phyloP scores from a whole-genome alignment of 1,140 invertebrate species.

The Philaenus spumarius region DNA sequence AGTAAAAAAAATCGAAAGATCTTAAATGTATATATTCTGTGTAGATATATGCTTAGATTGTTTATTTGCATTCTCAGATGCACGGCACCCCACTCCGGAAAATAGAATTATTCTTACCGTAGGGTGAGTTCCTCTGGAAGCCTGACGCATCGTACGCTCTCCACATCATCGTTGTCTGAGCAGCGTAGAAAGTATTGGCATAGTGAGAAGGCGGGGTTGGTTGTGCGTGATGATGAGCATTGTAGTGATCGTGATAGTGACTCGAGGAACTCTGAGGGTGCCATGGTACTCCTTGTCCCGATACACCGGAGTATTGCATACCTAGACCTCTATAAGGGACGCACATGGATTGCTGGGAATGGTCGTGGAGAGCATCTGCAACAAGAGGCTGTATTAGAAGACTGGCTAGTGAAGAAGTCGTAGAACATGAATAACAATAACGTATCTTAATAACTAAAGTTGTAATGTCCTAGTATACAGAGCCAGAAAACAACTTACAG shows the following conservation, averaged over 20 bases:
- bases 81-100: too few relatives aligned
- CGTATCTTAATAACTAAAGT: too few relatives aligned
- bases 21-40: too few relatives aligned
- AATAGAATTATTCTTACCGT: slow-evolving; percentile 54
- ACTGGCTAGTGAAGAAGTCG: too few relatives aligned
- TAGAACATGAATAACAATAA: too few relatives aligned
- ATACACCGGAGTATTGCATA: too few relatives aligned
- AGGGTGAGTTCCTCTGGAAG: slow-evolving; percentile 66
- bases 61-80: too few relatives aligned
- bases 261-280: not conserved
- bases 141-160: slow-evolving; percentile 64
- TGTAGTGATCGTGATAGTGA: slow-evolving; percentile 30
- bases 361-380: not conserved
- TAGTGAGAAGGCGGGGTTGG: slow-evolving; percentile 28
- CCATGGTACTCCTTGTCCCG: not conserved
- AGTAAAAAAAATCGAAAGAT: too few relatives aligned
- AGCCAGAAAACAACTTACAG: too few relatives aligned
- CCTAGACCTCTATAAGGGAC: slow-evolving; percentile 10
- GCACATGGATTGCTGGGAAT: slow-evolving; percentile 17
- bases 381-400: too few relatives aligned
- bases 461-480: too few relatives aligned
- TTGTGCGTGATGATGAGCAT: slow-evolving; percentile 36
- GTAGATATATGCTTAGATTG: too few relatives aligned
- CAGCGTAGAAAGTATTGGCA: slow-evolving; percentile 52
- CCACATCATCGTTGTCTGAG: slow-evolving; percentile 62